These are phyloP conservation scores for Mallateleia sp. DNA, from an alignment of 2,888 invertebrate species.

Conservation along the genomic window DNA sequence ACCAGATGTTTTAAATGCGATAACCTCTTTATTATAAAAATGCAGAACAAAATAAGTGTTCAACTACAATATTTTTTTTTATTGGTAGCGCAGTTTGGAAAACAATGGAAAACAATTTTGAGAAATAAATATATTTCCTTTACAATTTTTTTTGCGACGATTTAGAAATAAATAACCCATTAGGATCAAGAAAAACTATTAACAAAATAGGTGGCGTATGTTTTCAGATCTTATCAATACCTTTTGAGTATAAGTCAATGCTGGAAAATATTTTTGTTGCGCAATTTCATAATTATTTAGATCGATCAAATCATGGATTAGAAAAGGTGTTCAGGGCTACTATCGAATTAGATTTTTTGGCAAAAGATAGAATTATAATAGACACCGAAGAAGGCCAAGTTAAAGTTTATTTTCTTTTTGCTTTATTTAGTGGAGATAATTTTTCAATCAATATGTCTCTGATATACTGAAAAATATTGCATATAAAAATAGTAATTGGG, in stretches of 20 bases:
- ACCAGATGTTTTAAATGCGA: constrained; percentile 53
- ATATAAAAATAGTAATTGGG: too few relatives aligned
- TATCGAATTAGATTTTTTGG: constrained; percentile 24
- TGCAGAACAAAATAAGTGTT: constrained; percentile 9
- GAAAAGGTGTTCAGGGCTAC: constrained; percentile 25
- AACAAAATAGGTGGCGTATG: constrained; percentile 66
- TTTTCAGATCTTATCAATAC: constrained; percentile 55
- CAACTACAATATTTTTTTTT: constrained; percentile 3
- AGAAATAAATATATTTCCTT: constrained; percentile 60
- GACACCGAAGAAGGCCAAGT: neutral
- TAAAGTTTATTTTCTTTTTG: constrained; percentile 41
- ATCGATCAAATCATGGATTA: constrained; percentile 20
- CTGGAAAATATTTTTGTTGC: constrained; percentile 73
- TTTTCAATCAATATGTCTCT: constrained; percentile 73
- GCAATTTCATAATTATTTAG: constrained; percentile 42
- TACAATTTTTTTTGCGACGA: constrained; percentile 77
- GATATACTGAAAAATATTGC: too few relatives aligned
- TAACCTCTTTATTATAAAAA: constrained; percentile 39
- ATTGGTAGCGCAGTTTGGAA: constrained; percentile 23
- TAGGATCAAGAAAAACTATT: constrained; percentile 63
- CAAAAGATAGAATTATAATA: constrained; percentile 22
- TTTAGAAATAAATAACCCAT: constrained; percentile 76
- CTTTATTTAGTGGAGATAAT: constrained; percentile 75
- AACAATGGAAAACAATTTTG: neutral
- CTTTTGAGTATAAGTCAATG: constrained; percentile 72